Evolutionary conservation across 2,888 invertebrate genomes (phyloP), one percentile per base, ranked within the genome.

Genomic region (Diploptera punctata): DNA sequence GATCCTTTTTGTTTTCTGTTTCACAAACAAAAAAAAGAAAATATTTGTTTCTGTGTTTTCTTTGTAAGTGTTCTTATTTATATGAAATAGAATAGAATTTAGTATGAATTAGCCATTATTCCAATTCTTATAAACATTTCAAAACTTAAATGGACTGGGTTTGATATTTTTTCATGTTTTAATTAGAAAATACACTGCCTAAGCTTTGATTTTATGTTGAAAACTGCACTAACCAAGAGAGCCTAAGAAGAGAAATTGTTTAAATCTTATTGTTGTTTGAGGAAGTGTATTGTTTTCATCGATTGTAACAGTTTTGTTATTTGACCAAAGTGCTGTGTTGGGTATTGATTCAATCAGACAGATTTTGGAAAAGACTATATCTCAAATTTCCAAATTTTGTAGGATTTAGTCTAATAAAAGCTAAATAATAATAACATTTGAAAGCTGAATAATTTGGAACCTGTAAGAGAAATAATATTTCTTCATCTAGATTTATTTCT

Each of bases 31-130:
- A n/a, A n/a, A n/a, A n/a, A n/a, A n/a, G 26, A 47, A 65, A 44
- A 65, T 65, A 29, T 65, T 65, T 65, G 47, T 29, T 44, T 65
- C 43, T 33, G 62, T 38, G 21, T 24, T 62, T 62, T 62, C 21
- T 19, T 24, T 62, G 47, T 65, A 38, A 62, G 65, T 65, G 65
- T 65, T 47, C 38, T 61, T 44, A 65, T 65, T 65, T 65, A 65
- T 65, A 65, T 65, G 65, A 43, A 26, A 26, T 65, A 65, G 65
- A 18, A 13, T 65, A 65, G 65, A 65, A n/a, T 26, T 0, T 57
- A 57, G 29, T 29, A 24, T 52, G 10, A 52, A 52, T 21, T 52
- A 24, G 9, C 24, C 2, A 21, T 7, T n/a, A 18, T 49, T 21
- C n/a, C 18, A 49, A 10, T n/a, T 49, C 19, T 2, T 52, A 38